A percentile compares a stretch with the other conserved stretches of the same genome.
Evolutionary conservation across 2,797 vertebrate species (phyloP).

Genomic region (Typhlichthys eigenmanni): DNA sequence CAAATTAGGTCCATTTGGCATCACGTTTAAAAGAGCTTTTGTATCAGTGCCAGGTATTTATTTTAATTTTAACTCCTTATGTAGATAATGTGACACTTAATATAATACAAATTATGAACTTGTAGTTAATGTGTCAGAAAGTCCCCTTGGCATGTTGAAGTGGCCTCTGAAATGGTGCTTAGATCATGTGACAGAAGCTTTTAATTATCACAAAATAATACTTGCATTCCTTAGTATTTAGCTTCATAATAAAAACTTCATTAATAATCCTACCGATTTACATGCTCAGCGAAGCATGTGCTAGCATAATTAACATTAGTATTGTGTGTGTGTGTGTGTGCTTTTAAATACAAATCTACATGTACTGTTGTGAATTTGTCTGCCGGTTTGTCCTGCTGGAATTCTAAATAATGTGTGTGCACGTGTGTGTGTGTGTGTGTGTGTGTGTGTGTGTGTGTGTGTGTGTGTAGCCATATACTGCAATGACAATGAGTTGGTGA

Average conservation of each 20-base stretch:
- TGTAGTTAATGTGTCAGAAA: constrained; percentile 10
- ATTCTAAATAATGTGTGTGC: background rate
- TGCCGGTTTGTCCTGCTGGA: background rate
- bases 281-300: constrained; percentile 59
- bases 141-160: constrained; percentile 27
- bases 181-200: constrained; percentile 40
- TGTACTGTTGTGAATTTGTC: background rate
- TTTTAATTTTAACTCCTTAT: constrained; percentile 28
- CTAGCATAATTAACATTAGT: constrained; percentile 53
- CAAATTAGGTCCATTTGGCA: too few species aligned
- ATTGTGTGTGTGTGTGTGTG: constrained; percentile 15
- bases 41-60: constrained; percentile 26
- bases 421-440: constrained; percentile 13
- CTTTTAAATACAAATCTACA: background rate
- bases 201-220: constrained; percentile 55
- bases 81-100: constrained; percentile 25
- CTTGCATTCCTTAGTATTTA: constrained; percentile 53
- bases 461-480: constrained; percentile 28
- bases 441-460: constrained; percentile 10
- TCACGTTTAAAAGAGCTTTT: background rate
- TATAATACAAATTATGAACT: constrained; percentile 26
- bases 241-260: constrained; percentile 60
- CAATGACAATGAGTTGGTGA: background rate
- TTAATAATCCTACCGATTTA: constrained; percentile 65
- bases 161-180: constrained; percentile 26